phyloP scores from a whole-genome alignment of 2,888 invertebrate genomes.

The Odontothrips loti region DNA sequence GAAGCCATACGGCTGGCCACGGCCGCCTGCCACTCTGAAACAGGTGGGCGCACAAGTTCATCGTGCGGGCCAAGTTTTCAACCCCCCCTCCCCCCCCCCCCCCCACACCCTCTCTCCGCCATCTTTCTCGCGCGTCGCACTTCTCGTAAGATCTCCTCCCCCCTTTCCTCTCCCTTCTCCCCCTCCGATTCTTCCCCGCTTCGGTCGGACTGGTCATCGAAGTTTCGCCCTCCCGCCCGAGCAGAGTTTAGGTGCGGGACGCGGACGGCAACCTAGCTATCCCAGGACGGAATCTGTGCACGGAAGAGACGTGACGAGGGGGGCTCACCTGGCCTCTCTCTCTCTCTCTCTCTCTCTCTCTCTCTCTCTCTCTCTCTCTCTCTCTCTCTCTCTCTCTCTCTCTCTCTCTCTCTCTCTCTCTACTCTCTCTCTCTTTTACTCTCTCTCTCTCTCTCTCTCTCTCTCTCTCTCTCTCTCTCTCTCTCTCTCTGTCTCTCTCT shows the following conservation, averaged over 20 bases:
- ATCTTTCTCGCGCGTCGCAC: too few species aligned
- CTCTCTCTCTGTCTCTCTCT: not conserved
- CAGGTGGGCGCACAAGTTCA: too few species aligned
- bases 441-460: not conserved
- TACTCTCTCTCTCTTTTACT: not conserved
- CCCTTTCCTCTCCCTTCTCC: too few species aligned
- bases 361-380: slow-evolving; percentile 5
- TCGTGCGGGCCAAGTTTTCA: too few species aligned
- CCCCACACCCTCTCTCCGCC: too few species aligned
- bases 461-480: not conserved
- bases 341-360: not conserved
- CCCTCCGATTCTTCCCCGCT: too few species aligned
- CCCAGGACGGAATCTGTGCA: not conserved
- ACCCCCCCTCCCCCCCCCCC: too few species aligned
- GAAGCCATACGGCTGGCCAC: too few species aligned
- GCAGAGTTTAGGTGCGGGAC: not conserved
- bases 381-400: not conserved
- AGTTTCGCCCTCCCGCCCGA: not conserved
- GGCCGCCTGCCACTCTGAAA: too few species aligned
- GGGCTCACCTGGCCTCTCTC: not conserved
- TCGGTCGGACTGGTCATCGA: not conserved
- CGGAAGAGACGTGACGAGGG: not conserved
- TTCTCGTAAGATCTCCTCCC: too few species aligned
- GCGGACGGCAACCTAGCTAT: not conserved
- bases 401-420: not conserved